Evolutionary conservation across 1,140 invertebrate genomes (phyloP), one percentile per base, ranked within the genome.

Genomic region (Zaprionus kolodkinae): DNA sequence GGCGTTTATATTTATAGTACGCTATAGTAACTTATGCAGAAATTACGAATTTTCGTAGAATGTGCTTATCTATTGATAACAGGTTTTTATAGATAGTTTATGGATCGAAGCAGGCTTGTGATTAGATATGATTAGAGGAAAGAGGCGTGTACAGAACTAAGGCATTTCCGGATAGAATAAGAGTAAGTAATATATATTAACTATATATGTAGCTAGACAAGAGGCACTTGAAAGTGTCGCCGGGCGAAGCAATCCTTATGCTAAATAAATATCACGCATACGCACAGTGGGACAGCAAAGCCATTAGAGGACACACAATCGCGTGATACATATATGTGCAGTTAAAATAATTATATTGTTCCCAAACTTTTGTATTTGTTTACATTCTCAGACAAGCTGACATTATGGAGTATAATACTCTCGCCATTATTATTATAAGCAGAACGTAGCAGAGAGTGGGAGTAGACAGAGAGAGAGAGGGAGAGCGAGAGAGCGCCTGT

Each of bases 371-470:
- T 61, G 57, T 67, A 84, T 87, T 87, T 87, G 84, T 87, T 87
- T 87, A 88, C 84, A 81, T 87, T 88, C 59, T 72, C 84, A 65
- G 40, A n/a, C 40, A 78, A 61, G 56, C 61, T 72, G 69, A 50
- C 55, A 43, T 65, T 76, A 72, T 60, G 15, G 43, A 30, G 67
- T 30, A 30, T 30, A 30, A 30, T 30, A 30, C 11, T 71, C 77
- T 71, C 77, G 50, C 3, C 54, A 62, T 27, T 21, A 21, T 1
- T 1, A 62, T 57, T 21, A 50, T 43, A 63, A 57, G 15, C 66
- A 71, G 52, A 70, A n/a, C n/a, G 36, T 3, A 45, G 50, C 15
- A 4, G 1, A 9, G 2, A 35, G 17, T n/a, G 38, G 12, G 17
- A 7, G 43, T 15, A 55, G 69, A 64, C 64, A 48, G 36, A 55